Percentiles rank a stretch among this genome's conserved stretches.
These are phyloP conservation scores for Agonum fuliginosum DNA, from an alignment of 2,888 invertebrate genomes.

Conservation along the genomic window DNA sequence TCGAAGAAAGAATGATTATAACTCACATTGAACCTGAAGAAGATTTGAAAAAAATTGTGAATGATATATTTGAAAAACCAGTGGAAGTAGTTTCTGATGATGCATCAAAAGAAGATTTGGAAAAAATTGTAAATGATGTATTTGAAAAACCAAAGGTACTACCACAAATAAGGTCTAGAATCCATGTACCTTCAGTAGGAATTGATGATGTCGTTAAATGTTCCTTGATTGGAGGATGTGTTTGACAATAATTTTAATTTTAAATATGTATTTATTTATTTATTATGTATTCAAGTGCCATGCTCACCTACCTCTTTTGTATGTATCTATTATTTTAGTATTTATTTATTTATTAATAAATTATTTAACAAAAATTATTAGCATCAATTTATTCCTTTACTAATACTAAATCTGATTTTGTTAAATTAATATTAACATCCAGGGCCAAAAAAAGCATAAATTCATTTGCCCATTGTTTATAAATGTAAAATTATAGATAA, in stretches of 20 bases:
- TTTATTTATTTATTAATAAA: slow-evolving; percentile 12
- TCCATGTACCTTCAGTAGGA: background rate
- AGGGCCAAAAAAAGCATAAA: too few relatives aligned
- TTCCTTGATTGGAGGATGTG: slow-evolving; percentile 9
- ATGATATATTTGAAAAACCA: background rate
- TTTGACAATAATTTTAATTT: background rate
- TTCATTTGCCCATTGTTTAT: too few relatives aligned
- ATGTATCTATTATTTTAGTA: background rate
- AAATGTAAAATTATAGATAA: too few relatives aligned
- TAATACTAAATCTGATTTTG: too few relatives aligned
- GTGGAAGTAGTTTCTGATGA: too few relatives aligned
- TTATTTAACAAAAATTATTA: background rate
- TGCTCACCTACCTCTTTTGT: too few relatives aligned
- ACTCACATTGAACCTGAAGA: too few relatives aligned
- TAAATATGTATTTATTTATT: slow-evolving; percentile 9
- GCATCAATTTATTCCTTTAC: background rate
- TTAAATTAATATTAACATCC: too few relatives aligned
- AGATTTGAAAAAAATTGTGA: background rate
- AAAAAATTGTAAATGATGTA: background rate
- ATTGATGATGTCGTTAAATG: slow-evolving; percentile 3
- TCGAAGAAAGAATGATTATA: too few relatives aligned
- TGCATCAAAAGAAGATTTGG: background rate
- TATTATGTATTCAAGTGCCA: too few relatives aligned
- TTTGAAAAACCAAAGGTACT: background rate
- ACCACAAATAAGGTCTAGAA: background rate